Evolutionary conservation across 2,113 vertebrate genomes (phyloP).

Genomic region (Balaenoptera acutorostrata): DNA sequence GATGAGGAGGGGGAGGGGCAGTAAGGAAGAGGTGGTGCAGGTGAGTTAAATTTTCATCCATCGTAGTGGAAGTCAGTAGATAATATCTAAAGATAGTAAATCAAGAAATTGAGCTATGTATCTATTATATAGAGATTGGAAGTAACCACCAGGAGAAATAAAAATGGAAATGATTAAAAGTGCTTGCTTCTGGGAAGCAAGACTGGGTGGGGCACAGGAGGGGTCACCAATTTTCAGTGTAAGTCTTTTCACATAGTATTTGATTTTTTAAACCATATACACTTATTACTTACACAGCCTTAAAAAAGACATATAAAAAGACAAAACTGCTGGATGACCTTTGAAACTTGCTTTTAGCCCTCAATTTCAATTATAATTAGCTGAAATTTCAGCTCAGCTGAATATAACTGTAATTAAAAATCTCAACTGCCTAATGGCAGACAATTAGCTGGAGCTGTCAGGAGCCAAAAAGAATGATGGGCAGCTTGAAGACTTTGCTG

Average conservation of each 20-base stretch:
- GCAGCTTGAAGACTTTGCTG: slow-evolving; percentile 55
- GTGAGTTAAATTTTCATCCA: not conserved
- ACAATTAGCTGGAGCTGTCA: slow-evolving; percentile 66
- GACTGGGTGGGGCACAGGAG: not conserved
- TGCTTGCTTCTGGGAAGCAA: slow-evolving; percentile 22
- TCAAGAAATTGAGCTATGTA: not conserved
- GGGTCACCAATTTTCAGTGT: not conserved
- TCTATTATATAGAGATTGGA: not conserved
- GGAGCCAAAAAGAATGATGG: slow-evolving; percentile 64
- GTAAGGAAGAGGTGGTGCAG: not conserved
- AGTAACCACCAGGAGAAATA: not conserved
- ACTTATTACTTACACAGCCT: not conserved
- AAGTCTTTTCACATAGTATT: not conserved
- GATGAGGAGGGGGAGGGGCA: not conserved
- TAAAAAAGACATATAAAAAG: not conserved
- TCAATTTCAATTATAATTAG: slow-evolving; percentile 64
- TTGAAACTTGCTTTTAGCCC: slow-evolving; percentile 48
- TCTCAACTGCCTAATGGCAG: slow-evolving; percentile 65
- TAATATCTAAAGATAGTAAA: not conserved
- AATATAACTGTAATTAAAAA: slow-evolving; percentile 70
- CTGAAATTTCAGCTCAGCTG: slow-evolving; percentile 63
- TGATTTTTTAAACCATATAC: not conserved
- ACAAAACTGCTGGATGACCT: slow-evolving; percentile 32
- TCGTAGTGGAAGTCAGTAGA: not conserved
- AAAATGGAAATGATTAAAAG: slow-evolving; percentile 25